phyloP scores from a whole-genome alignment of 2,797 vertebrate genomes.

The Smutsia temminckii region DNA sequence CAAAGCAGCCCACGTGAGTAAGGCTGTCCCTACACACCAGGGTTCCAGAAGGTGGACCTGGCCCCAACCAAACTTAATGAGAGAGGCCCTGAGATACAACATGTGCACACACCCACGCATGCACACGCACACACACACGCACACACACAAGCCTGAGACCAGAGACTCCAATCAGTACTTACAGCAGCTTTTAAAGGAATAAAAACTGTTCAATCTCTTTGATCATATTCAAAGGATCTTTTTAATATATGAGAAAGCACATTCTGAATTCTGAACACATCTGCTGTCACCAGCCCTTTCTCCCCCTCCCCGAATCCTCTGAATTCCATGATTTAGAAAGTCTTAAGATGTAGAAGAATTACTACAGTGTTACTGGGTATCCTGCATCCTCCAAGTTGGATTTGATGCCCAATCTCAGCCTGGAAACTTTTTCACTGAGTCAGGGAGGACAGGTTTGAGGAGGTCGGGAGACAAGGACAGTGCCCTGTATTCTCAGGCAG shows the following conservation, averaged over 20 bases:
- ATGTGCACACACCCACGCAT: not conserved
- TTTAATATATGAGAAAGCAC: conserved; percentile 83
- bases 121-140: not conserved
- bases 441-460: conserved; percentile 12
- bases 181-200: conserved; percentile 85
- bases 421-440: conserved; percentile 55
- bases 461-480: conserved; percentile 36
- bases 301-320: conserved; percentile 75
- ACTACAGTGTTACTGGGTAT: conserved; percentile 73
- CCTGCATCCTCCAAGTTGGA: conserved; percentile 63
- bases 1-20: conserved; percentile 63
- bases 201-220: conserved; percentile 87
- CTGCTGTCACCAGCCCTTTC: conserved; percentile 80
- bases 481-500: not conserved
- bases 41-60: conserved; percentile 74
- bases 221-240: conserved; percentile 87
- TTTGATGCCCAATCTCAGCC: conserved; percentile 63
- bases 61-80: conserved; percentile 56
- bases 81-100: conserved; percentile 3
- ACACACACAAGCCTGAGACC: not conserved
- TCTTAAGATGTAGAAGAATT: conserved; percentile 79
- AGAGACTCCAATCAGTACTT: conserved; percentile 79
- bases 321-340: conserved; percentile 86
- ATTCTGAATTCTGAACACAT: conserved; percentile 86
- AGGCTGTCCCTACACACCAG: conserved; percentile 64